Percentiles rank a stretch among this genome's conserved stretches.
These are phyloP conservation scores for Tiphia femorata DNA, from an alignment of 2,888 invertebrate genomes.

Conservation along the genomic window DNA sequence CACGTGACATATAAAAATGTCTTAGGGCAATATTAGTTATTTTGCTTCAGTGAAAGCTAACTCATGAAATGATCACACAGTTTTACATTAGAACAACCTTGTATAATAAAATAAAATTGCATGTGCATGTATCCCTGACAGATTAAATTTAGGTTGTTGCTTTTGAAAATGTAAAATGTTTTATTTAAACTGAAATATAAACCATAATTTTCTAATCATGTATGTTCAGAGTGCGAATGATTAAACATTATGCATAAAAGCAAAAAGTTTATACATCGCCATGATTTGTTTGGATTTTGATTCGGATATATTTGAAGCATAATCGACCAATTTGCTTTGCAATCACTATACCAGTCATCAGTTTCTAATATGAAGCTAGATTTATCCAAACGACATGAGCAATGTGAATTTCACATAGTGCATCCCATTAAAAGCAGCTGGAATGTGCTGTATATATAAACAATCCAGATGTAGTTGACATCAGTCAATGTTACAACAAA, in stretches of 20 bases:
- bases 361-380: constrained; percentile 27
- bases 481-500: constrained; percentile 50
- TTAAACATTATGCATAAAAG: background rate
- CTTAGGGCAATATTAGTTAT: constrained; percentile 12
- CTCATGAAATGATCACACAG: constrained; percentile 35
- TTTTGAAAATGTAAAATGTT: too few relatives aligned
- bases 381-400: constrained; percentile 33
- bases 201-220: too few relatives aligned
- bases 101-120: too few relatives aligned
- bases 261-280: background rate
- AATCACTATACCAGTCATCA: constrained; percentile 20
- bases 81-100: constrained; percentile 17
- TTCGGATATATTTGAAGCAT: constrained; percentile 24
- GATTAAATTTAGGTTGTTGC: too few relatives aligned
- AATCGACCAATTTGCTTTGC: constrained; percentile 25
- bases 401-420: constrained; percentile 27
- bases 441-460: constrained; percentile 60
- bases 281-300: constrained; percentile 19
- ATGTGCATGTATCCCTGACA: too few relatives aligned
- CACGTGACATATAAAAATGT: constrained; percentile 37
- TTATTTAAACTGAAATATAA: too few relatives aligned
- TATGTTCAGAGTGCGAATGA: too few relatives aligned
- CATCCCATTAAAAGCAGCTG: constrained; percentile 58
- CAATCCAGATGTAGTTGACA: constrained; percentile 42
- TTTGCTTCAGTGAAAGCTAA: constrained; percentile 11